phyloP scores from a whole-genome alignment of 2,888 invertebrate genomes.

The Nyleta sp. region DNA sequence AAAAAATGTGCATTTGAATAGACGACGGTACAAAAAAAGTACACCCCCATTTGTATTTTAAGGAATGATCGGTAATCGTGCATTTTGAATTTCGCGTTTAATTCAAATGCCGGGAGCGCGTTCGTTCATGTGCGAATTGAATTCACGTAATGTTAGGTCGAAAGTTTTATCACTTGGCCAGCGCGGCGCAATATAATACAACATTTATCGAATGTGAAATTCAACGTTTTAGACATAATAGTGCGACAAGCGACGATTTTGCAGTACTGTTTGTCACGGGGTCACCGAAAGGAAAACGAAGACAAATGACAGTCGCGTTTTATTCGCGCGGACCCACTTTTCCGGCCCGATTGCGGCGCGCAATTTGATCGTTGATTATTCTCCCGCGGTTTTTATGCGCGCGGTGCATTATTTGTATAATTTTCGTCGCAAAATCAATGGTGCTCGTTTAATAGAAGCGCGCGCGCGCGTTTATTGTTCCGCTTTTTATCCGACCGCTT shows the following conservation, averaged over 20 bases:
- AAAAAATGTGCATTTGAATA: no score
- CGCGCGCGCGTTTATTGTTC: no score
- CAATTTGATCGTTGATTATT: background rate
- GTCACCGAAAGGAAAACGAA: conserved; percentile 35
- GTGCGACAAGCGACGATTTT: conserved; percentile 24
- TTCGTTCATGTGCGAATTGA: conserved; percentile 4
- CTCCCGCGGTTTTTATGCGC: no score
- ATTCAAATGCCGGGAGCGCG: background rate
- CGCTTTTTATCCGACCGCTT: no score
- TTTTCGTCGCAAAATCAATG: background rate
- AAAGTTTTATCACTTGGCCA: conserved; percentile 19
- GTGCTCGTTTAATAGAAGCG: no score
- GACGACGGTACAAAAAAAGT: no score
- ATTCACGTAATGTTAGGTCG: background rate
- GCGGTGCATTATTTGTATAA: background rate
- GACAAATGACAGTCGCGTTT: conserved; percentile 24
- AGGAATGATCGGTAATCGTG: no score
- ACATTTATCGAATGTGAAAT: conserved; percentile 46
- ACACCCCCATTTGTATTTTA: no score
- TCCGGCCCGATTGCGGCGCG: background rate
- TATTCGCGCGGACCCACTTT: conserved; percentile 4
- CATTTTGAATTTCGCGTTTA: background rate
- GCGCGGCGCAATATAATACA: conserved; percentile 16
- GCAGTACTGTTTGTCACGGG: conserved; percentile 26
- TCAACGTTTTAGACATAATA: conserved; percentile 32